phyloP scores from a whole-genome alignment of 1,140 invertebrate species.

The Lordiphosa mommai region DNA sequence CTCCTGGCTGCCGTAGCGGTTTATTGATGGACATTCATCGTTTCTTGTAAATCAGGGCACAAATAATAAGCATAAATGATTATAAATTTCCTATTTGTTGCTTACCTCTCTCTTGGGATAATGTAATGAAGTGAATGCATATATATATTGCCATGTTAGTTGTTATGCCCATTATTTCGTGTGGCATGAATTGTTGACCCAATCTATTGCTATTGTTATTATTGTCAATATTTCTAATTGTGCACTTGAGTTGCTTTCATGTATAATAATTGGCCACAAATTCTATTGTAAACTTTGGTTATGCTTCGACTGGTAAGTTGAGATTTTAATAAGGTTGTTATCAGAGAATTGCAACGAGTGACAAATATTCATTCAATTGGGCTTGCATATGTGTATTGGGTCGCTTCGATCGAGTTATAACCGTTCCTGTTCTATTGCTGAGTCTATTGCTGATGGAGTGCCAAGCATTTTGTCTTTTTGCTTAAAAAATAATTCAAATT shows the following conservation, averaged over 20 bases:
- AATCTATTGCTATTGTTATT: constrained; percentile 16
- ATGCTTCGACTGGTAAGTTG: neutral
- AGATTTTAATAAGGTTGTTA: neutral
- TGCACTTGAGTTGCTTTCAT: neutral
- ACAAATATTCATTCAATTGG: neutral
- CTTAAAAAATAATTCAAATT: too few species aligned
- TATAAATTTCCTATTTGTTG: constrained; percentile 8
- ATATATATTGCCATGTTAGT: neutral
- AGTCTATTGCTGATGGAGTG: too few species aligned
- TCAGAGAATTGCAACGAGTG: neutral
- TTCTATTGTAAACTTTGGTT: too few species aligned
- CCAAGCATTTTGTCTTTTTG: too few species aligned
- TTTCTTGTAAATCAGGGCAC: constrained; percentile 18
- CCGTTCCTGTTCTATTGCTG: too few species aligned
- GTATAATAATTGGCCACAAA: neutral
- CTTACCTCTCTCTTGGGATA: constrained; percentile 5
- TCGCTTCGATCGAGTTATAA: too few species aligned
- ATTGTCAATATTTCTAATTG: constrained; percentile 5
- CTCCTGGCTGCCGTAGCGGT: neutral
- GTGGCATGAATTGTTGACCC: constrained; percentile 9
- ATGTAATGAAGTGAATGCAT: constrained; percentile 13
- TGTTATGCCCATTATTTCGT: constrained; percentile 3
- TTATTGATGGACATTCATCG: constrained; percentile 5
- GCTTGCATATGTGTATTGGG: too few species aligned
- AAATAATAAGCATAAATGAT: constrained; percentile 28